A percentile compares a stretch with the other conserved stretches of the same genome.
Conservation (phyloP, 2,113 vertebrate species). For the Crotophaga sulcirostris region DNA sequence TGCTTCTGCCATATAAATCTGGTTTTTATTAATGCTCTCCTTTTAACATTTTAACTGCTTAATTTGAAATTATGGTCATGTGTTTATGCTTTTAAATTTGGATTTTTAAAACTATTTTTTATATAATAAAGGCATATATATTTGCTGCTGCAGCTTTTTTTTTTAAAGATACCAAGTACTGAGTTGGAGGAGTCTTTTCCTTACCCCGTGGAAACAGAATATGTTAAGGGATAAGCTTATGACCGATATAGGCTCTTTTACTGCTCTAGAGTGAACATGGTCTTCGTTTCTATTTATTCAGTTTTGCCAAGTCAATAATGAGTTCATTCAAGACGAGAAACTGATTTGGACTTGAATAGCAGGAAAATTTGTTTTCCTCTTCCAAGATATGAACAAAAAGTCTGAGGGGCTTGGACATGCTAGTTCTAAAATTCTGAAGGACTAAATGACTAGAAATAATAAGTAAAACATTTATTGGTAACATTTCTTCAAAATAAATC, state of each 20-base stretch:
- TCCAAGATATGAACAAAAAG: background rate
- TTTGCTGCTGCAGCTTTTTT: background rate
- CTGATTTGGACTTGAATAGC: background rate
- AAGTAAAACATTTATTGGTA: background rate
- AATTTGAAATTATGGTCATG: background rate
- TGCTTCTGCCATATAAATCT: background rate
- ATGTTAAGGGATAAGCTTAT: background rate
- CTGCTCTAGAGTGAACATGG: background rate
- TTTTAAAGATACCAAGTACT: background rate
- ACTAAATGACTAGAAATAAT: background rate
- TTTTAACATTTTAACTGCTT: background rate
- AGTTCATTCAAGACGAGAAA: background rate
- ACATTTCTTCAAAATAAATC: background rate
- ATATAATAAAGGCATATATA: background rate
- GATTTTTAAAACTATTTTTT: background rate
- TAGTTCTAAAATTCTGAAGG: background rate
- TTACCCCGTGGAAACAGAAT: background rate
- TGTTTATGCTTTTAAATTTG: background rate
- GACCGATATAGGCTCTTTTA: background rate
- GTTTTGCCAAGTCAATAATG: constrained; percentile 22
- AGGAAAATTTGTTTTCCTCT: background rate
- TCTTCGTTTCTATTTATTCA: constrained; percentile 11
- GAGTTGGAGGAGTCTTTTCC: background rate
- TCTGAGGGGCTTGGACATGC: background rate
- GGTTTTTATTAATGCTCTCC: background rate